These are phyloP conservation scores for Cirrhinus molitorella DNA, from an alignment of 2,797 vertebrate species.

Conservation along the genomic window DNA sequence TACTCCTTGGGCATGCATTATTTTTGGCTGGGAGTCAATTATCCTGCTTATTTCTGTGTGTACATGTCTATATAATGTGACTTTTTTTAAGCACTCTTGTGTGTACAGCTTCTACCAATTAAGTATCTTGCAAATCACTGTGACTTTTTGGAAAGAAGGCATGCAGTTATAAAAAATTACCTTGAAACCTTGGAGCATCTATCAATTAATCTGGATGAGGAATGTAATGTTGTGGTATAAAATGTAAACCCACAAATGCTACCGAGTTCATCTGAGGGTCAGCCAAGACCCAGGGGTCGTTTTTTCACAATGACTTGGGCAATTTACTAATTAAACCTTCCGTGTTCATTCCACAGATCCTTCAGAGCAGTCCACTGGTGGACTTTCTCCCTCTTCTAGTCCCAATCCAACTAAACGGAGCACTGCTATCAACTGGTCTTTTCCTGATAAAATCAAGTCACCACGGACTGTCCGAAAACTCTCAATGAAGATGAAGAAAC, in stretches of 20 bases:
- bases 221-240: background rate
- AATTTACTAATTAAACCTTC: constrained; percentile 37
- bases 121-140: background rate
- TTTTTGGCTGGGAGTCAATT: no score
- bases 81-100: background rate
- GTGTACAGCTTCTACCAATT: background rate
- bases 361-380: constrained; percentile 74
- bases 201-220: background rate
- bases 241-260: background rate
- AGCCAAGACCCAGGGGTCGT: background rate
- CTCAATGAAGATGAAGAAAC: constrained; percentile 98
- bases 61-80: background rate
- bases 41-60: background rate
- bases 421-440: constrained; percentile 94
- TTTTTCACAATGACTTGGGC: background rate
- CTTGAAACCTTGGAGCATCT: background rate
- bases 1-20: background rate
- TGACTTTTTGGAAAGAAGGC: background rate
- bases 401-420: constrained; percentile 92
- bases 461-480: constrained; percentile 96
- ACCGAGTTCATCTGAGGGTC: background rate
- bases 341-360: constrained; percentile 71
- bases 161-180: background rate
- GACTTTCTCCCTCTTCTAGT: constrained; percentile 89
- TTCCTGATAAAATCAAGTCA: constrained; percentile 98